phyloP scores from a whole-genome alignment of 1,140 invertebrate species.

The Brachionus asplanchnoidis region DNA sequence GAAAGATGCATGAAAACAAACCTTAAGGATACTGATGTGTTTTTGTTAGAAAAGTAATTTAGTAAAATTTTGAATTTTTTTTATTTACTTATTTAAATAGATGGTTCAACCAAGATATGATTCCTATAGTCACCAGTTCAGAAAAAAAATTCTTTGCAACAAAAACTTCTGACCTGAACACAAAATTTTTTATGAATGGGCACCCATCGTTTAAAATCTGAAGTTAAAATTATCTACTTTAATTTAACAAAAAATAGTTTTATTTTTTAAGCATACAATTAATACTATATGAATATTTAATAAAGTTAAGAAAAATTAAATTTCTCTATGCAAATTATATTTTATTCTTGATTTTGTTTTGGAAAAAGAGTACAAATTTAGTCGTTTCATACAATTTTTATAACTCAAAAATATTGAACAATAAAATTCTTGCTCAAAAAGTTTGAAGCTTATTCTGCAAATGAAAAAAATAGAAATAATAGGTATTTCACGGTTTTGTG shows the following conservation, averaged over 20 bases:
- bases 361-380: too few relatives aligned
- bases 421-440: too few relatives aligned
- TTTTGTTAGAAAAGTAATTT: constrained; percentile 21
- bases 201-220: not conserved
- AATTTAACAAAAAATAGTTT: not conserved
- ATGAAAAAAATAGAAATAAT: too few relatives aligned
- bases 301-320: too few relatives aligned
- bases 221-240: not conserved
- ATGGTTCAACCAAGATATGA: constrained; percentile 38
- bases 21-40: not conserved
- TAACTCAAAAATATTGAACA: too few relatives aligned
- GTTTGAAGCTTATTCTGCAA: too few relatives aligned
- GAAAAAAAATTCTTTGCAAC: not conserved
- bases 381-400: too few relatives aligned
- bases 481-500: too few relatives aligned
- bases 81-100: not conserved
- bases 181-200: constrained; percentile 5
- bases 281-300: too few relatives aligned
- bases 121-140: not conserved
- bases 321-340: too few relatives aligned
- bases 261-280: not conserved
- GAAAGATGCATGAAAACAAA: constrained; percentile 38
- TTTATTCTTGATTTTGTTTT: too few relatives aligned
- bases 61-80: not conserved
- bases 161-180: not conserved